Evolutionary conservation across 1,140 invertebrate genomes (phyloP).

Genomic region (Lepidurus apus): DNA sequence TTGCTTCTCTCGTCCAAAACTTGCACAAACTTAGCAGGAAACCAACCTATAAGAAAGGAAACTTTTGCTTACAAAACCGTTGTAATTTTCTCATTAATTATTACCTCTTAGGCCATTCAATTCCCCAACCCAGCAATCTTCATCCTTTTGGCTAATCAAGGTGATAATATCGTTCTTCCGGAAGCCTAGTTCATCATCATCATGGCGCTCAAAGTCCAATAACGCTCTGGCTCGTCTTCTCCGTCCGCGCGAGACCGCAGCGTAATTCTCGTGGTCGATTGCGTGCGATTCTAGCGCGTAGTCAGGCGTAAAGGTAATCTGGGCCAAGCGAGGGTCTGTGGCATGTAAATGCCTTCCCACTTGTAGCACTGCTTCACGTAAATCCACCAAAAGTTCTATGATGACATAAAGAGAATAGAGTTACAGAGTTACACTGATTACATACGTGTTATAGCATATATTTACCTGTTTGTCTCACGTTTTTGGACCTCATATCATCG

Average conservation of each 20-base stretch:
- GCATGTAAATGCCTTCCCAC: constrained; percentile 77
- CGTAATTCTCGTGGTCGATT: constrained; percentile 87
- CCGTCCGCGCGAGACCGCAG: constrained; percentile 79
- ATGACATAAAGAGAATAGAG: constrained; percentile 36
- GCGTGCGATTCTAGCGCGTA: constrained; percentile 93
- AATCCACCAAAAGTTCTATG: constrained; percentile 86
- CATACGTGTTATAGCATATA: neutral
- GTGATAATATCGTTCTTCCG: constrained; percentile 97
- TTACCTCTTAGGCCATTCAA: constrained; percentile 85
- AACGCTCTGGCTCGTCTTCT: constrained; percentile 89
- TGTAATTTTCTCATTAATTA: neutral
- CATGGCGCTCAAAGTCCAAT: constrained; percentile 92
- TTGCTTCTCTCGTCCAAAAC: constrained; percentile 96
- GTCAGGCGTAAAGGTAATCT: constrained; percentile 78
- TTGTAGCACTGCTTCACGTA: constrained; percentile 86
- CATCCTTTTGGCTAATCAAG: constrained; percentile 95
- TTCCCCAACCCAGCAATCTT: constrained; percentile 99
- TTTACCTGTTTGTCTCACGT: constrained; percentile 83
- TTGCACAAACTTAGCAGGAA: constrained; percentile 93
- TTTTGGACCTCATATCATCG: constrained; percentile 89
- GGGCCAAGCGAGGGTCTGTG: constrained; percentile 62
- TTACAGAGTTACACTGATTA: constrained; percentile 24
- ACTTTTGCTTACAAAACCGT: constrained; percentile 33
- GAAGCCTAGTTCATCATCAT: constrained; percentile 98
- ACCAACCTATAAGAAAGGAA: constrained; percentile 66